Conservation (phyloP, 2,113 vertebrate genomes). For the Leuciscus idus region DNA sequence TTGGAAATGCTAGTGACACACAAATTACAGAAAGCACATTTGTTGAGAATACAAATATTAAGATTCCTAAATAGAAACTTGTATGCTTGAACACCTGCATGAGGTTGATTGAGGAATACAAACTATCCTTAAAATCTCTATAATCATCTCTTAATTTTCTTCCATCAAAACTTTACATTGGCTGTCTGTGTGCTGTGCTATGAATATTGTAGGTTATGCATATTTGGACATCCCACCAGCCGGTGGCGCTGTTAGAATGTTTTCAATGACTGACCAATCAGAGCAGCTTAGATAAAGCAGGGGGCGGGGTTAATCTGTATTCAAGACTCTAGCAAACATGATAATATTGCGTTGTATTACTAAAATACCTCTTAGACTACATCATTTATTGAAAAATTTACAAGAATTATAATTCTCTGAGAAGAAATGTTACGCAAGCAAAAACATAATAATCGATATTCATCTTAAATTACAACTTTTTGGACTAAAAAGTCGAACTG, state of each 20-base stretch:
- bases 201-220: background rate
- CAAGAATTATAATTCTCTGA: background rate
- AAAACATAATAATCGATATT: too few species aligned
- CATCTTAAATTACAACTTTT: too few species aligned
- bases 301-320: background rate
- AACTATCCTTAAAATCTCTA: background rate
- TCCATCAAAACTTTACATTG: background rate
- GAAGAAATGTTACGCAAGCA: background rate
- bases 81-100: background rate
- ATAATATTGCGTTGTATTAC: background rate
- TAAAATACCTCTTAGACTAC: background rate
- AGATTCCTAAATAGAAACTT: background rate
- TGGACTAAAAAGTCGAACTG: fast-evolving
- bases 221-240: background rate
- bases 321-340: background rate
- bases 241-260: background rate
- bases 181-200: background rate
- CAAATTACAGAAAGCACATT: background rate
- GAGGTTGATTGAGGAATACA: background rate
- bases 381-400: background rate
- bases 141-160: background rate
- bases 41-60: background rate
- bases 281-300: background rate
- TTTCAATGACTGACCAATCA: background rate
- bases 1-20: too few species aligned